Percentiles rank a stretch among this genome's conserved stretches.
Evolutionary conservation across 2,888 invertebrate genomes (phyloP).

Genomic region (Tromatobia lineatoria): DNA sequence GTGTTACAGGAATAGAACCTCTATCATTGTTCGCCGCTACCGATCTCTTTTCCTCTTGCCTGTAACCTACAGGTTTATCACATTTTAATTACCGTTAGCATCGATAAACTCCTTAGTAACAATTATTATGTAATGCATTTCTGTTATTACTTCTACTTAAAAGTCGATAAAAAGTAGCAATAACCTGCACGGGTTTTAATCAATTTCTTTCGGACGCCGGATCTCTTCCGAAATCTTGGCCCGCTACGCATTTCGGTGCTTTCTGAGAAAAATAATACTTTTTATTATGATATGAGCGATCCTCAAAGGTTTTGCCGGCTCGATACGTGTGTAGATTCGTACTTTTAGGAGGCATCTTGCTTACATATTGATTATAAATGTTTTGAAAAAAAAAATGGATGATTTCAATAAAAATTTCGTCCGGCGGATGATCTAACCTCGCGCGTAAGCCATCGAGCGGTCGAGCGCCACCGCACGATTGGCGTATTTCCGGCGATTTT

Average conservation of each 20-base stretch:
- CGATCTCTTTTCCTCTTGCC: background rate
- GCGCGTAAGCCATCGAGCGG: conserved; percentile 6
- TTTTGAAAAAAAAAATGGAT: background rate
- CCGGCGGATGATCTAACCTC: conserved; percentile 21
- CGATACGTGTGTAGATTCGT: background rate
- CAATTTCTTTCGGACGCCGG: conserved; percentile 32
- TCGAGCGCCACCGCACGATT: conserved; percentile 46
- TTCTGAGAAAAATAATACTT: conserved; percentile 21
- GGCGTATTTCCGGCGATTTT: conserved; percentile 60
- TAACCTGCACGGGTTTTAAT: conserved; percentile 13
- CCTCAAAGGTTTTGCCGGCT: background rate
- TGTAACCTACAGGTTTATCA: background rate
- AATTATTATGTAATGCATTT: background rate
- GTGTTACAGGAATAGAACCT: conserved; percentile 71
- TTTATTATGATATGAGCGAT: background rate
- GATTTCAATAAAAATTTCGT: background rate
- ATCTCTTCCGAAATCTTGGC: background rate
- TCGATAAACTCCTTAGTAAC: background rate
- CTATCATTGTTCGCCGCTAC: background rate
- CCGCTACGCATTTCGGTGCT: background rate
- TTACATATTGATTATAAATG: background rate
- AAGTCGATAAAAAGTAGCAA: background rate
- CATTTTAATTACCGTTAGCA: background rate
- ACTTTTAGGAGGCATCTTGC: conserved; percentile 25
- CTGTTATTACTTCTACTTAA: background rate